A percentile compares a stretch with the other conserved stretches of the same genome.
phyloP scores from a whole-genome alignment of 2,113 vertebrate species.

The Neomonachus schauinslandi region DNA sequence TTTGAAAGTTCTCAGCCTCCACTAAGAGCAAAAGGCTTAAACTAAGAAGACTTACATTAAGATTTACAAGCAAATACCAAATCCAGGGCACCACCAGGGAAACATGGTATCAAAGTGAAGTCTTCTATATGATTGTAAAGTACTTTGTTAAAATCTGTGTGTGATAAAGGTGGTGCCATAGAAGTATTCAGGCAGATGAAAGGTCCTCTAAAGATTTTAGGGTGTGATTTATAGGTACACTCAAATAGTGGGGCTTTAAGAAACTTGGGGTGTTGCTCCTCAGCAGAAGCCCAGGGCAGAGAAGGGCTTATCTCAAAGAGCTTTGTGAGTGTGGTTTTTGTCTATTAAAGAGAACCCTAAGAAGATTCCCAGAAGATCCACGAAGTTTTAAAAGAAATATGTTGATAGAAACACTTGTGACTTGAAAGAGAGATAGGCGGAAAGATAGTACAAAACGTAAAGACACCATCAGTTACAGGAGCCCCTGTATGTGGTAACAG shows the following conservation, averaged over 20 bases:
- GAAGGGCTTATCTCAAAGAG: not conserved
- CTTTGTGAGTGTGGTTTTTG: not conserved
- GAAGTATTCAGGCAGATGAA: not conserved
- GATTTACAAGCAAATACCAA: not conserved
- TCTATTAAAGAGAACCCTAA: not conserved
- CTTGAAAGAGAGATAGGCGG: not conserved
- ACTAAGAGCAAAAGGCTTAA: not conserved
- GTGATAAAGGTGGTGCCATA: not conserved
- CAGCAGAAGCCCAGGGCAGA: not conserved
- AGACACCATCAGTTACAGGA: not conserved
- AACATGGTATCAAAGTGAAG: not conserved
- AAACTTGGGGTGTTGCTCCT: not conserved
- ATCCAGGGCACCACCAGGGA: not conserved
- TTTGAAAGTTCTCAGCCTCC: not conserved
- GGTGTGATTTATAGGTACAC: not conserved
- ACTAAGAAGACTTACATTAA: not conserved
- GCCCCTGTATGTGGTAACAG: not conserved
- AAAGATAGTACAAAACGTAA: not conserved
- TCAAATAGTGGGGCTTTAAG: not conserved
- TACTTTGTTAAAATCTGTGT: not conserved
- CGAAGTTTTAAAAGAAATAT: not conserved
- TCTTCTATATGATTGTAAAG: not conserved
- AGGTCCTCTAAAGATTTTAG: not conserved
- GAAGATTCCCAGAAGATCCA: not conserved
- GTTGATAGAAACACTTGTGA: not conserved